A percentile compares a stretch with the other conserved stretches of the same genome.
These are phyloP conservation scores for Drosophila ironensis DNA, from an alignment of 1,140 invertebrate species.

Conservation along the genomic window DNA sequence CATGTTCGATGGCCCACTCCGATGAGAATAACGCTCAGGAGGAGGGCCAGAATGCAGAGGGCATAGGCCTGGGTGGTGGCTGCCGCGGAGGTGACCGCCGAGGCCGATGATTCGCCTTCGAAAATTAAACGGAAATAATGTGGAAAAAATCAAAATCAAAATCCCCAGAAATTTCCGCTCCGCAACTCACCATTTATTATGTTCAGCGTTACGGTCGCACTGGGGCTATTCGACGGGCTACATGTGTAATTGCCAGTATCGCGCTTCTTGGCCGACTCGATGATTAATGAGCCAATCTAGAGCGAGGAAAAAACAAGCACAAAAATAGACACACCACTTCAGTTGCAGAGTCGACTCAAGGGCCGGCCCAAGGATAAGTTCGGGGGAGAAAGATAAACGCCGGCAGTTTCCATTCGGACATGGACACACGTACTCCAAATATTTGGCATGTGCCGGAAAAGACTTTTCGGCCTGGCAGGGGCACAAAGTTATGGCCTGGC, in stretches of 20 bases:
- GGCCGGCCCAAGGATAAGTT: conserved; percentile 14
- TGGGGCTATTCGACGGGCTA: conserved; percentile 81
- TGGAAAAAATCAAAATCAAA: not conserved
- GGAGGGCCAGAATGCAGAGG: conserved; percentile 63
- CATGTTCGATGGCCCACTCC: conserved; percentile 70
- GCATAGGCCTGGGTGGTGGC: conserved; percentile 73
- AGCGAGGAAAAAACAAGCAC: conserved; percentile 17
- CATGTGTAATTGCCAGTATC: conserved; percentile 82
- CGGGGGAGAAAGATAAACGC: conserved; percentile 28
- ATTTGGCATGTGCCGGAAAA: conserved; percentile 45
- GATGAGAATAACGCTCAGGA: conserved; percentile 70
- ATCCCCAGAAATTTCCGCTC: not conserved
- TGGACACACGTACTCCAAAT: conserved; percentile 56
- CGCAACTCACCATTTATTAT: conserved; percentile 81
- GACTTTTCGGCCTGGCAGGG: conserved; percentile 8
- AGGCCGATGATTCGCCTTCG: conserved; percentile 79
- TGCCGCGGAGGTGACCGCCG: conserved; percentile 79
- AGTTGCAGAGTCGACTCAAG: conserved; percentile 2
- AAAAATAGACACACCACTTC: conserved; percentile 12
- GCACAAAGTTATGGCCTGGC: conserved; percentile 48
- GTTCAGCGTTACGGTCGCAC: conserved; percentile 81
- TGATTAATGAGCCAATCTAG: conserved; percentile 82
- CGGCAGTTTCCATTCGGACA: conserved; percentile 32
- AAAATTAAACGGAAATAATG: conserved; percentile 2
- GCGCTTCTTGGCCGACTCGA: conserved; percentile 81